Conservation (phyloP, 2,113 vertebrate genomes). For the Numida meleagris region DNA sequence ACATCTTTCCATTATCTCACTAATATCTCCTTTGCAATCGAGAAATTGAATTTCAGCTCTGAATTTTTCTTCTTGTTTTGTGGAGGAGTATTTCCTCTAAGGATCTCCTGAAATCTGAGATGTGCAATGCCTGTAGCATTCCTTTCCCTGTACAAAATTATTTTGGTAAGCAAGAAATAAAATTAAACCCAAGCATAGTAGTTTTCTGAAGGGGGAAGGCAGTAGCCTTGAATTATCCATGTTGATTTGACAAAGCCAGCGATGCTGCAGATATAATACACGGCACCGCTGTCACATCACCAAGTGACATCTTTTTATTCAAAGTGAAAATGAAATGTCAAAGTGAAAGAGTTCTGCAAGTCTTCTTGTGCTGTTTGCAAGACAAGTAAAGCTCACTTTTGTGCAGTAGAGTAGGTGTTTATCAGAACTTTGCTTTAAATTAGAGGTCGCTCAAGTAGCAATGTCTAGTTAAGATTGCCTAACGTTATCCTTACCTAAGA, state of each 20-base stretch:
- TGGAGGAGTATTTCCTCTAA: slow-evolving; percentile 15
- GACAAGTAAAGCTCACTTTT: slow-evolving; percentile 36
- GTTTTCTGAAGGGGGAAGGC: slow-evolving; percentile 38
- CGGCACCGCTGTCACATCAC: slow-evolving; percentile 37
- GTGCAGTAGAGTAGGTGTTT: neutral
- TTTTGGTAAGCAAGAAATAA: slow-evolving; percentile 39
- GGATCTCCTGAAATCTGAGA: slow-evolving; percentile 27
- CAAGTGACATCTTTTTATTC: slow-evolving; percentile 62
- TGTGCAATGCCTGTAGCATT: neutral
- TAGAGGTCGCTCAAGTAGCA: neutral
- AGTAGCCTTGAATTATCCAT: slow-evolving; percentile 62
- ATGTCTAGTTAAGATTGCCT: neutral
- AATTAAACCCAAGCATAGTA: slow-evolving; percentile 23
- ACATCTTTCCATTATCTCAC: neutral
- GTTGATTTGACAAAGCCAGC: slow-evolving; percentile 48
- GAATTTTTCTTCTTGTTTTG: slow-evolving; percentile 15
- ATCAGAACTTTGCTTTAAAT: slow-evolving; percentile 41
- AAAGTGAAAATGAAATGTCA: slow-evolving; percentile 68
- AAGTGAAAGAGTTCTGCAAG: slow-evolving; percentile 29
- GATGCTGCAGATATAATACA: slow-evolving; percentile 50
- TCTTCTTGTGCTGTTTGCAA: slow-evolving; percentile 34
- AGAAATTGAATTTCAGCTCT: slow-evolving; percentile 39
- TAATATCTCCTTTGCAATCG: slow-evolving; percentile 40
- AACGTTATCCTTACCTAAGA: neutral
- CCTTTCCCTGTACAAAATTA: slow-evolving; percentile 15